Evolutionary conservation across 2,797 vertebrate genomes (phyloP), one percentile per base, ranked within the genome.

Genomic region (Alosa sapidissima): DNA sequence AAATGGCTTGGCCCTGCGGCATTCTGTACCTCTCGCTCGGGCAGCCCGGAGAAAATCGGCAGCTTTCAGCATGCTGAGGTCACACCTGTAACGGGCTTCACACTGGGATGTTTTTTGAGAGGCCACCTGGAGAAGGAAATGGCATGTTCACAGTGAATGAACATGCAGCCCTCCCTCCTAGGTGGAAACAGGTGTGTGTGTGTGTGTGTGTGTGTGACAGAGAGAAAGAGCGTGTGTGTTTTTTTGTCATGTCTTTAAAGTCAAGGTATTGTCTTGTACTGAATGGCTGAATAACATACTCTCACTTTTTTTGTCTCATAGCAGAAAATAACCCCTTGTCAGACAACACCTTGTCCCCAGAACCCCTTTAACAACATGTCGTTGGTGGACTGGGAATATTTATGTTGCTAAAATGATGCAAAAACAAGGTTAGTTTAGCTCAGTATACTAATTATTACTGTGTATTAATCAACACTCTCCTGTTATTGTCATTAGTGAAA

Each of bases 81-180:
- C 92, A 93, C 93, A 94, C 93, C 92, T 94, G 93, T 92, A 94
- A 92, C 85, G 85, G 86, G 89, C 91, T 93, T 94, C 93, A 92
- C 93, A 93, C 92, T 92, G 93, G 88, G 91, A 89, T 91, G 89
- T 89, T 91, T 60, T 92, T 94, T 86, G 91, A 93, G 92, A 89
- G 89, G 91, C 92, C 93, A 95, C 93, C 93, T 94, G 93, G 93
- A 94, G 91, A 90, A 94, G 92, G 92, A 93, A 94, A 93, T 93
- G 91, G 91, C 89, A 90, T 89, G 92, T 91, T 93, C 92, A 93
- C 87, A 85, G 91, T 86, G 90, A 90, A 91, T 92, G 91, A 92
- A 91, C 89, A 87, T 90, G 85, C 86, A 88, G 86, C 86, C 85
- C 11, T 72, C 28, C 85, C 89, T 91, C 90, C 92, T 91, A 90